Evolutionary conservation across 2,113 vertebrate species (phyloP), one percentile per base, ranked within the genome.

Genomic region (Balaeniceps rex): DNA sequence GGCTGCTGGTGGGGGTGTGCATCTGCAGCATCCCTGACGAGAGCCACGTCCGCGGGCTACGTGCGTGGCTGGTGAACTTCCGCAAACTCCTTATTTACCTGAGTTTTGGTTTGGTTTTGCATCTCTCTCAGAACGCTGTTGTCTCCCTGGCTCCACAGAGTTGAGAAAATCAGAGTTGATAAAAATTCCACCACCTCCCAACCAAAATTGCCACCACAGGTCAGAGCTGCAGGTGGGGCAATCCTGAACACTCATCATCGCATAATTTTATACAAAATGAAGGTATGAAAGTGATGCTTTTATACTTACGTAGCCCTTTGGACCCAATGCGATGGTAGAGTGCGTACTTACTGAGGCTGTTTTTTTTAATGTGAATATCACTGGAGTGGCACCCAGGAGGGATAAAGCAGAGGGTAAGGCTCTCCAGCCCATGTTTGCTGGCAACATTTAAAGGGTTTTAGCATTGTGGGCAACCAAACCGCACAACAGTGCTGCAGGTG

Each of bases 61-160:
- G 2, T 3, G 1, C 1, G 5, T 46, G 44, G 42, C 58, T 55
- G 24, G 19, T 4, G n/a, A 68, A 28, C 54, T n/a, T 81, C 55
- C 69, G 40, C 38, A 61, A 81, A 74, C 13, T 49, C 54, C 61
- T 61, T 44, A 25, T 63, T 34, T 38, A 36, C 52, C 29, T 36
- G n/a, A 57, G 12, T 74, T 83, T 65, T 46, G 25, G 4, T 46
- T 65, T 36, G 9, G 1, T 92, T 80, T 40, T 26, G 21, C 24
- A 58, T 3, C 1, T 40, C 10, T 89, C 84, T 84, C 1, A 0
- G 38, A 55, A 33, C 0, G 0, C 47, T 3, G 7, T 25, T 79
- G 23, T 83, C 63, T 78, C 23, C 42, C 18, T 29, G 46, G 55
- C 21, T 69, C 26, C 11, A 14, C n/a, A 51, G 55, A 51, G 58